A percentile compares a stretch with the other conserved stretches of the same genome.
Conservation (phyloP, 2,888 invertebrate genomes). For the Polydrusus pterygomalis region DNA sequence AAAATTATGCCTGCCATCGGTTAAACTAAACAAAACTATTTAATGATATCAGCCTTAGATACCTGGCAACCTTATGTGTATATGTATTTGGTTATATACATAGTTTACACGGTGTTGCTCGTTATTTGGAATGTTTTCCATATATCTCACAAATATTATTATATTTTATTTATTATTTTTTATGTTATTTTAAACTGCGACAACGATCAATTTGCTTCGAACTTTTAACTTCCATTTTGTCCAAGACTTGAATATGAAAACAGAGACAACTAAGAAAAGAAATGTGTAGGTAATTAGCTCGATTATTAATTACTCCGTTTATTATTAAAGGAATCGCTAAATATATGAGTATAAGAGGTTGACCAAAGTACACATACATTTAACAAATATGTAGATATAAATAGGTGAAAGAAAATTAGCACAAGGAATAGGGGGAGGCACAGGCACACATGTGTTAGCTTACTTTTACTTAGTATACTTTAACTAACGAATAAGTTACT, state of each 20-base stretch:
- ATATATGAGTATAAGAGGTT: too few species aligned
- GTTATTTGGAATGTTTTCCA: slow-evolving; percentile 20
- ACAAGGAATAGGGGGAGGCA: too few species aligned
- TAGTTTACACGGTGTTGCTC: slow-evolving; percentile 18
- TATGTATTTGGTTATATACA: slow-evolving; percentile 24
- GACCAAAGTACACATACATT: too few species aligned
- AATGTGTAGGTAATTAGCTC: too few species aligned
- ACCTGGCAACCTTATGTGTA: slow-evolving; percentile 1
- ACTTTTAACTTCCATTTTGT: neutral
- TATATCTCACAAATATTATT: slow-evolving; percentile 2
- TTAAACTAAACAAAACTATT: slow-evolving; percentile 63
- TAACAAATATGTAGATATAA: too few species aligned
- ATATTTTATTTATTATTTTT: slow-evolving; percentile 21
- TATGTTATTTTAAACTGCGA: neutral
- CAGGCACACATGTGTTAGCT: too few species aligned
- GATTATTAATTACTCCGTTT: too few species aligned
- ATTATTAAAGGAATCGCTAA: too few species aligned
- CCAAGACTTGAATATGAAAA: neutral
- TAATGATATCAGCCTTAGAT: slow-evolving; percentile 49
- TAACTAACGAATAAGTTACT: too few species aligned
- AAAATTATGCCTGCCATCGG: slow-evolving; percentile 62
- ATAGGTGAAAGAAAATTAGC: too few species aligned
- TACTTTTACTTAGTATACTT: too few species aligned
- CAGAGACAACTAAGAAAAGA: too few species aligned
- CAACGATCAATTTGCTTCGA: neutral